Evolutionary conservation across 1,140 invertebrate species (phyloP).

Genomic region (Sweltsa coloradensis): DNA sequence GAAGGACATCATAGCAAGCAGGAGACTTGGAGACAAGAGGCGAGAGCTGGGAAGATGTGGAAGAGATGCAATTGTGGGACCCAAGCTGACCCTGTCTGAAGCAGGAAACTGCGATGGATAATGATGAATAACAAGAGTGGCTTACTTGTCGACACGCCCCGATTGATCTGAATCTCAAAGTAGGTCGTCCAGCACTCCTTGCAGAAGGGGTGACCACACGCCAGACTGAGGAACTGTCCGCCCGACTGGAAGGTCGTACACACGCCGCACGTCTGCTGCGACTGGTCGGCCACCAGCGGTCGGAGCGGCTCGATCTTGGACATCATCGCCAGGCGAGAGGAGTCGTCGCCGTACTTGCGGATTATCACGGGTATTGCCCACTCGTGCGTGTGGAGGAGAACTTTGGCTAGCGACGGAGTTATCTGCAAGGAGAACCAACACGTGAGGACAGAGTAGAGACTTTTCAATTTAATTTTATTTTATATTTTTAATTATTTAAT

Average conservation of each 20-base stretch:
- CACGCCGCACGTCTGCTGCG: conserved; percentile 38
- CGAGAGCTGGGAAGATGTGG: too few species aligned
- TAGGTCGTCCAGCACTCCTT: conserved; percentile 90
- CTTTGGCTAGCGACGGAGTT: conserved; percentile 82
- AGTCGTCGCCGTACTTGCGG: conserved; percentile 60
- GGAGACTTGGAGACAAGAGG: too few species aligned
- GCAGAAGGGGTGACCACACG: conserved; percentile 88
- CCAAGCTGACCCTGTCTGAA: too few species aligned
- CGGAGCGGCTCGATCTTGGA: conserved; percentile 65
- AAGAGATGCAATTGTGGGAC: too few species aligned
- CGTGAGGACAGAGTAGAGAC: too few species aligned
- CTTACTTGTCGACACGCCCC: conserved; percentile 61
- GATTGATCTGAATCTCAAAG: conserved; percentile 90
- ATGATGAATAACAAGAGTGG: not conserved
- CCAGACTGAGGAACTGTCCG: conserved; percentile 61
- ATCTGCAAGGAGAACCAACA: conserved; percentile 42
- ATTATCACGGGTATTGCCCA: conserved; percentile 77
- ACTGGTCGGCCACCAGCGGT: conserved; percentile 20
- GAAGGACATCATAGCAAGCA: too few species aligned
- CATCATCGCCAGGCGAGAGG: conserved; percentile 59
- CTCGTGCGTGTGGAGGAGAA: conserved; percentile 73
- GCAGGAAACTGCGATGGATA: too few species aligned
- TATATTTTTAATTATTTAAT: too few species aligned
- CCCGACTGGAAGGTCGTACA: conserved; percentile 38
- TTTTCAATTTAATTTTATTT: too few species aligned